Percentiles rank a stretch among this genome's conserved stretches.
phyloP scores from a whole-genome alignment of 2,113 vertebrate genomes.

The Andinoacara biseriatus region DNA sequence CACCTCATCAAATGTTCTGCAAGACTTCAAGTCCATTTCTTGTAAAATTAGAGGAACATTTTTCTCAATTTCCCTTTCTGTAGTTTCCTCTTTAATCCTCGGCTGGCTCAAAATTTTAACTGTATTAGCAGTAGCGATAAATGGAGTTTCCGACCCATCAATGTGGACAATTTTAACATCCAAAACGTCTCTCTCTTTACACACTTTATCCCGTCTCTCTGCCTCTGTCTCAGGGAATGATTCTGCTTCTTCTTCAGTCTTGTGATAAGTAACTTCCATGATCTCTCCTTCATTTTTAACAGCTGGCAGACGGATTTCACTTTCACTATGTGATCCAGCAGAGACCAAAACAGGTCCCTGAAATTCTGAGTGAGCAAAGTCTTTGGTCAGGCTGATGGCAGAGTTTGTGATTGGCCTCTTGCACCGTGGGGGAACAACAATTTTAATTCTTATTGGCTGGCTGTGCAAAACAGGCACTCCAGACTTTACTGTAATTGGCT shows the following conservation, averaged over 20 bases:
- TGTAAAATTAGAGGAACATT: conserved; percentile 36
- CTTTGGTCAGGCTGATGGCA: conserved; percentile 70
- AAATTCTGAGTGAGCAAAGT: conserved; percentile 47
- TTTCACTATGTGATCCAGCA: conserved; percentile 29
- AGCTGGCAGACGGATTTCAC: conserved; percentile 29
- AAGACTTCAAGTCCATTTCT: conserved; percentile 32
- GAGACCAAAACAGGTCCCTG: conserved; percentile 33
- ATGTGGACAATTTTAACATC: conserved; percentile 21
- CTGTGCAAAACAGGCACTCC: conserved; percentile 66
- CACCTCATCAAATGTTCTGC: neutral
- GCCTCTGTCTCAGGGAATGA: conserved; percentile 23
- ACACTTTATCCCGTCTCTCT: neutral
- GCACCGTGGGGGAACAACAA: conserved; percentile 66
- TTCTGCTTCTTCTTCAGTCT: conserved; percentile 17
- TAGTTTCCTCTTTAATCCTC: conserved; percentile 44
- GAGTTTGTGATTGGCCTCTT: conserved; percentile 67
- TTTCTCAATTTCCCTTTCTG: conserved; percentile 29
- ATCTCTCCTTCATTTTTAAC: conserved; percentile 24
- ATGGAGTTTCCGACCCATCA: conserved; percentile 14
- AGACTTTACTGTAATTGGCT: conserved; percentile 73
- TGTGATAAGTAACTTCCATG: conserved; percentile 8
- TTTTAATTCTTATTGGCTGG: conserved; percentile 75
- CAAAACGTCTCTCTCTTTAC: conserved; percentile 9
- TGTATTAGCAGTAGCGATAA: conserved; percentile 9
- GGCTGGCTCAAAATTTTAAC: conserved; percentile 16